These are phyloP conservation scores for Pollenia griseotomentosa DNA, from an alignment of 2,888 invertebrate species.

Conservation along the genomic window DNA sequence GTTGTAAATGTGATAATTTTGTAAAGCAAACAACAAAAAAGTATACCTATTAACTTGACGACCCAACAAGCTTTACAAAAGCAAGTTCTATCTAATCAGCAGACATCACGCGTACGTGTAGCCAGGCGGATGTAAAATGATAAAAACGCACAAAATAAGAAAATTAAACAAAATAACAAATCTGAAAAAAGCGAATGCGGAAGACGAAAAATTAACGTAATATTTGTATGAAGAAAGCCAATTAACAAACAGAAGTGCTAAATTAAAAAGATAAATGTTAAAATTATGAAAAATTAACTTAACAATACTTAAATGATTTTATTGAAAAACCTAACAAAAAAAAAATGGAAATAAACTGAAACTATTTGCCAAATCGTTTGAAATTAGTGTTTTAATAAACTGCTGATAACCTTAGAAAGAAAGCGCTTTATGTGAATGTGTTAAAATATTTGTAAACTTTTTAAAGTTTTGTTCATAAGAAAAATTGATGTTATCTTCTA, in stretches of 20 bases:
- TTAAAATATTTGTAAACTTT: no score
- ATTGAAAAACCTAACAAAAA: neutral
- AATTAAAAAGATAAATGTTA: conserved; percentile 2
- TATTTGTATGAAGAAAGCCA: neutral
- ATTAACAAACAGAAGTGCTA: neutral
- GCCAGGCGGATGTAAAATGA: conserved; percentile 64
- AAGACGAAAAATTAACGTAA: conserved; percentile 52
- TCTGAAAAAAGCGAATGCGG: conserved; percentile 9
- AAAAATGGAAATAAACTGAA: no score
- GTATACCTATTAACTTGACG: conserved; percentile 62
- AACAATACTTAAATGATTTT: no score
- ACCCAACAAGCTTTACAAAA: conserved; percentile 60
- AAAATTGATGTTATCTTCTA: neutral
- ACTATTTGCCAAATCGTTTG: no score
- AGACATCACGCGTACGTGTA: conserved; percentile 72
- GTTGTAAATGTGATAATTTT: conserved; percentile 8
- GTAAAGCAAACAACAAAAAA: conserved; percentile 18
- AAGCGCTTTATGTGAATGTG: no score
- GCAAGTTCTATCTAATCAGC: conserved; percentile 48
- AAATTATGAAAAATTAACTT: neutral
- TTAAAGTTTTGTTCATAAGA: neutral
- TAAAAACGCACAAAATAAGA: conserved; percentile 43
- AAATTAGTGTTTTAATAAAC: no score
- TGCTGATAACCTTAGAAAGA: no score
- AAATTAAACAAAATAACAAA: neutral